Base-by-base conservation (phyloP, 2,888 invertebrate genomes). In the Drosophila austrosaltans region DNA sequence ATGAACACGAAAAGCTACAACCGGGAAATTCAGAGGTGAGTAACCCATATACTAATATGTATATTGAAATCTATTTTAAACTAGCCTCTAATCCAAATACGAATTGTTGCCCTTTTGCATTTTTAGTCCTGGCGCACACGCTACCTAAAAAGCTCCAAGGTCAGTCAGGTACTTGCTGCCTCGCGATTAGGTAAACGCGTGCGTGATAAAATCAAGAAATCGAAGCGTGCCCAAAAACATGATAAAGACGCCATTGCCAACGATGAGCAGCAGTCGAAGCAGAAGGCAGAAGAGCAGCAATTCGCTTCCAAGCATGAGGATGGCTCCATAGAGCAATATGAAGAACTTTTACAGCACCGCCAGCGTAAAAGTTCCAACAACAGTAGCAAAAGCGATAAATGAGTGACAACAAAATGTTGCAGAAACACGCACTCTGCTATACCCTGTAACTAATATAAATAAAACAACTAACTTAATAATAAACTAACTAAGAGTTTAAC, bases 101-200 rank as follows among this genome's bases (percentile, higher is more conserved):
- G 1, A 58, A 30, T 39, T 22, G 42, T 48, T 36, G 8, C 8
- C 36, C 36, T 36, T 36, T 36, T 36, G 36, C 36, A 36, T 65
- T 66, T 73, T 1, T 63, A 92, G 92, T 94, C 94, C 0, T 95
- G 95, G 95, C 94, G 94, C 83, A 93, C 94, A 53, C 92, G 95
- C 56, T 95, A 94, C 87, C 90, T 95, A 54, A 93, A 92, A 10
- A 95, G 95, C 74, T 93, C 92, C 12, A 94, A 94, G 90, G 95
- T 95, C 0, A 94, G 93, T 82, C 93, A 91, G 78, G 94, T 95
- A 1, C 84, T 95, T 20, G 93, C 93, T 0, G 93, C 93, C 0
- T 93, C 95, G 0, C 93, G 93, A 54, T 92, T 95, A 53, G 91
- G 94, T 0, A 95, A 94, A 76, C 94, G 94, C 20, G 90, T 95